These are phyloP conservation scores for Linnaemya vulpina DNA, from an alignment of 2,888 invertebrate species.

Conservation along the genomic window DNA sequence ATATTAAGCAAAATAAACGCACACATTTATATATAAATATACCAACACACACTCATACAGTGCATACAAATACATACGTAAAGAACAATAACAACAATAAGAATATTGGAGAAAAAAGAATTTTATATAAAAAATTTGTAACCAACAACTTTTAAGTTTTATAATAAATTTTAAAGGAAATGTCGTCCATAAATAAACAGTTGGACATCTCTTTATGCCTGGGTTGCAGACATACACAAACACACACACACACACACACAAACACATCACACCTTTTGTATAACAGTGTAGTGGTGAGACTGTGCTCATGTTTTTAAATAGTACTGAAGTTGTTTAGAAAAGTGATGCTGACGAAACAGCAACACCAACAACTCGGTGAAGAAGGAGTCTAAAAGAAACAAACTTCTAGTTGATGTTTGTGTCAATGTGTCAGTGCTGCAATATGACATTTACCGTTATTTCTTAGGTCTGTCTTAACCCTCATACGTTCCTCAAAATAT, in stretches of 20 bases:
- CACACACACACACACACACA: constrained; percentile 12
- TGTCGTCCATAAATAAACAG: constrained; percentile 67
- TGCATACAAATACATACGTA: not conserved
- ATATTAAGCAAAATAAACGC: constrained; percentile 51
- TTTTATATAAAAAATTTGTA: constrained; percentile 52
- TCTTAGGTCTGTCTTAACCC: constrained; percentile 7
- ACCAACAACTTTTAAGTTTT: constrained; percentile 81
- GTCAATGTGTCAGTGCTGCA: constrained; percentile 71
- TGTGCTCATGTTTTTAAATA: constrained; percentile 26
- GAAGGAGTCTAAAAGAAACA: constrained; percentile 37
- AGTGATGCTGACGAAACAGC: constrained; percentile 59
- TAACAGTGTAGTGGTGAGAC: not conserved
- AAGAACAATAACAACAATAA: constrained; percentile 37
- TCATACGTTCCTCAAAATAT: too few species aligned
- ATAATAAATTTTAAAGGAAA: constrained; percentile 73
- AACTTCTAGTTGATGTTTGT: constrained; percentile 66
- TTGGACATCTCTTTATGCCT: constrained; percentile 67
- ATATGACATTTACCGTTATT: constrained; percentile 65
- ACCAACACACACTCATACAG: not conserved
- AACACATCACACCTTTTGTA: constrained; percentile 49
- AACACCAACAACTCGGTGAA: constrained; percentile 31
- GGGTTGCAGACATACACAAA: constrained; percentile 15
- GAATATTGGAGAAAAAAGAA: constrained; percentile 7
- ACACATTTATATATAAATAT: too few species aligned
- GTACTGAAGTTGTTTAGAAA: constrained; percentile 54